Conservation (phyloP, 2,888 invertebrate genomes). For the Aporophyla nigra region DNA sequence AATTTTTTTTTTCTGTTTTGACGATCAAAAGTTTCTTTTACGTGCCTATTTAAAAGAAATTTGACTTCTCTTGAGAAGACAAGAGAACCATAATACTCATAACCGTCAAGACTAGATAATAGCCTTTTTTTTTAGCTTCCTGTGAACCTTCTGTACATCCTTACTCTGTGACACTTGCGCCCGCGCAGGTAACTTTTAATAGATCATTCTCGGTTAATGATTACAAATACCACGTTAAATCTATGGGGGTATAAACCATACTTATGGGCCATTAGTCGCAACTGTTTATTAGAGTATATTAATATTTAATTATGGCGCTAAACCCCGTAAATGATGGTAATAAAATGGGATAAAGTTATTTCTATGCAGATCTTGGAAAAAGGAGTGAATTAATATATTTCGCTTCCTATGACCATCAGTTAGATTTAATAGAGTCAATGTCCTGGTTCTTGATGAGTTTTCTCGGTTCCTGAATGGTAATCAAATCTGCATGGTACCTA, state of each 20-base stretch:
- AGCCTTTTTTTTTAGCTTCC: background rate
- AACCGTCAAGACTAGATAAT: fast-evolving
- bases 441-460: background rate
- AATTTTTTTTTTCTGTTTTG: too few species aligned
- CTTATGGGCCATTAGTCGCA: constrained; percentile 27
- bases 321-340: constrained; percentile 1
- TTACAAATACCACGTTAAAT: constrained; percentile 38
- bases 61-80: too few species aligned
- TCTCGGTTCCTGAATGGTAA: constrained; percentile 2
- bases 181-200: constrained; percentile 31
- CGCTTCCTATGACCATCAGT: background rate
- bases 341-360: constrained; percentile 30
- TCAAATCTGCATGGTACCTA: background rate
- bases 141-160: constrained; percentile 14
- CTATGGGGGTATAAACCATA: constrained; percentile 25
- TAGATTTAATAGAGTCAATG: constrained; percentile 14
- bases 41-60: too few species aligned
- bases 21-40: too few species aligned
- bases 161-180: background rate
- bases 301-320: constrained; percentile 25
- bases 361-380: background rate
- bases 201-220: constrained; percentile 39
- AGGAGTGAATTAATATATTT: background rate
- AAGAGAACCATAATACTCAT: background rate
- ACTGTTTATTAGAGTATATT: constrained; percentile 47